Percentiles rank a stretch among this genome's conserved stretches.
Conservation (phyloP, 2,113 vertebrate species). For the Phainopepla nitens region DNA sequence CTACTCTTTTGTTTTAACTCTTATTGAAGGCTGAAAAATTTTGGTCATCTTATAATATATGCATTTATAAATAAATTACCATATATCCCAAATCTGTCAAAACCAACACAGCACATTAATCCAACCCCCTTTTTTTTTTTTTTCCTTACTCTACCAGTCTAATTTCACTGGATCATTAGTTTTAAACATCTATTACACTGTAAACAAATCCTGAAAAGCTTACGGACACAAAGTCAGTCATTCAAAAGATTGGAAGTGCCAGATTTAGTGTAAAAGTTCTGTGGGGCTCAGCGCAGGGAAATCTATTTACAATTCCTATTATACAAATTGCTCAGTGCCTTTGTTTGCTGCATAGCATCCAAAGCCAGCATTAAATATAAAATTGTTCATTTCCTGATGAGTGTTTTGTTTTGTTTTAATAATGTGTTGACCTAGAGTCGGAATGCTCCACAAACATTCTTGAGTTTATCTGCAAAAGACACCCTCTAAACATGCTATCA, state of each 20-base stretch:
- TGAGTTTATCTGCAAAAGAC: background rate
- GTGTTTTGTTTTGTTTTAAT: background rate
- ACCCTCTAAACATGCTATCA: background rate
- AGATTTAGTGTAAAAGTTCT: background rate
- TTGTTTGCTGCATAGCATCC: slow-evolving; percentile 7
- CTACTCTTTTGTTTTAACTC: background rate
- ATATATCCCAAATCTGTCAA: background rate
- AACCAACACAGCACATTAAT: background rate
- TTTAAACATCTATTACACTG: background rate
- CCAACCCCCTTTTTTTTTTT: background rate
- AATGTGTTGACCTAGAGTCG: background rate
- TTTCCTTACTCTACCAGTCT: background rate
- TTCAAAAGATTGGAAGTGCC: background rate
- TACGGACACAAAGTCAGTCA: background rate
- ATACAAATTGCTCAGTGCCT: background rate
- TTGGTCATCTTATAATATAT: background rate
- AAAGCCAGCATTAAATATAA: background rate
- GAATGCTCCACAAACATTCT: background rate
- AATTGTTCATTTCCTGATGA: slow-evolving; percentile 19
- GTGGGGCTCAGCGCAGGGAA: background rate
- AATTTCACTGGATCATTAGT: background rate
- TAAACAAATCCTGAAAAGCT: background rate
- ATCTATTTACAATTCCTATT: slow-evolving; percentile 10
- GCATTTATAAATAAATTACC: slow-evolving; percentile 1
- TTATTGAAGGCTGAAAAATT: background rate